Evolutionary conservation across 2,888 invertebrate genomes (phyloP).

Genomic region (Choristoneura rosaceana): DNA sequence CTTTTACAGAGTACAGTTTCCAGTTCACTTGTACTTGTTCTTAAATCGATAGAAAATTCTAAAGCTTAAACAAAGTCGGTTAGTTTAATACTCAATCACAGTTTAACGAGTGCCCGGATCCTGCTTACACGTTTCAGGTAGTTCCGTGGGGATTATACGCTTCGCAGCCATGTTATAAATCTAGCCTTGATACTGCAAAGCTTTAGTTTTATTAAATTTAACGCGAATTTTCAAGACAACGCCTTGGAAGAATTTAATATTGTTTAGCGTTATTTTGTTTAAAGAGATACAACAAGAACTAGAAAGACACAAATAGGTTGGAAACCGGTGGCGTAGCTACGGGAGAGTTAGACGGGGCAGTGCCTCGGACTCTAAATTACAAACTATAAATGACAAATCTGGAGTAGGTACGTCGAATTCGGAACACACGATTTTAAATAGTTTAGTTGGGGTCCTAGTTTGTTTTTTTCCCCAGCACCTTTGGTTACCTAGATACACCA

Average conservation of each 20-base stretch:
- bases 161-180: slow-evolving; percentile 34
- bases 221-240: slow-evolving; percentile 21
- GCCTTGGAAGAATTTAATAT: neutral
- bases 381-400: too few relatives aligned
- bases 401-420: too few relatives aligned
- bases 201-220: slow-evolving; percentile 41
- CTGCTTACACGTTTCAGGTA: slow-evolving; percentile 26
- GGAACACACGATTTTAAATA: too few relatives aligned
- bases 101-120: slow-evolving; percentile 32
- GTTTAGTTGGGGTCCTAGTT: too few relatives aligned
- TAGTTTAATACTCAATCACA: slow-evolving; percentile 36
- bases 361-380: too few relatives aligned
- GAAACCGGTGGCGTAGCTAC: too few relatives aligned
- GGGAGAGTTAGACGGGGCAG: too few relatives aligned
- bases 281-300: neutral
- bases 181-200: slow-evolving; percentile 17
- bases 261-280: neutral
- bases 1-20: slow-evolving; percentile 4
- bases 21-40: slow-evolving; percentile 10
- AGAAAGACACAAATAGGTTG: neutral
- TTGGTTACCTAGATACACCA: too few relatives aligned
- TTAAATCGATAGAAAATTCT: slow-evolving; percentile 27
- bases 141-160: slow-evolving; percentile 34
- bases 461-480: too few relatives aligned
- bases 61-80: slow-evolving; percentile 27